These are phyloP conservation scores for Platyrinchus mystaceus DNA, from an alignment of 2,797 vertebrate species.

Conservation along the genomic window DNA sequence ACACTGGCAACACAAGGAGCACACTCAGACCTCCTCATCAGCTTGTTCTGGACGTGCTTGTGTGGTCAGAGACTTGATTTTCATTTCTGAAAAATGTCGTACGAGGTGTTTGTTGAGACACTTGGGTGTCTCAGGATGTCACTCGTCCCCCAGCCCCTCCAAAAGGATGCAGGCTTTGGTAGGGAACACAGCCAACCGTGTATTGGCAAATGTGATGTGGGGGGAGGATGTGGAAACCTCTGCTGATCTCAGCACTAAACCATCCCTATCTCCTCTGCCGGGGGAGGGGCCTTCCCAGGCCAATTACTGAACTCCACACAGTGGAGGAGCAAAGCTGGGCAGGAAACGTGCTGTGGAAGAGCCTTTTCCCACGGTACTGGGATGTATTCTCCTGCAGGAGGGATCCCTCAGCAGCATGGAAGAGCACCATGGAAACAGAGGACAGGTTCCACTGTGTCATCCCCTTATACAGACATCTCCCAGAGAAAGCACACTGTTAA, in stretches of 20 bases:
- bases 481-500: not conserved
- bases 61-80: not conserved
- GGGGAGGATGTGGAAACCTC: not conserved
- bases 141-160: not conserved
- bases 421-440: constrained; percentile 22
- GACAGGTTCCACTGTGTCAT: not conserved
- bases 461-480: not conserved
- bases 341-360: not conserved
- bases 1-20: not conserved
- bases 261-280: not conserved
- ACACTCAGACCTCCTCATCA: not conserved
- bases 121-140: not conserved
- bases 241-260: constrained; percentile 46
- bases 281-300: constrained; percentile 1
- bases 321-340: not conserved
- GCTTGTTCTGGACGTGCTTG: not conserved
- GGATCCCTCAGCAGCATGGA: not conserved
- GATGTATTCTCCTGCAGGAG: not conserved
- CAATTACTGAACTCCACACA: not conserved
- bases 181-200: not conserved
- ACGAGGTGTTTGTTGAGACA: not conserved
- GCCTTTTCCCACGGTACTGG: constrained; percentile 28
- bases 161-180: not conserved
- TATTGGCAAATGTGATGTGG: not conserved
- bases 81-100: not conserved